Evolutionary conservation across 2,113 vertebrate genomes (phyloP).

Genomic region (Poeciliopsis retropinna): DNA sequence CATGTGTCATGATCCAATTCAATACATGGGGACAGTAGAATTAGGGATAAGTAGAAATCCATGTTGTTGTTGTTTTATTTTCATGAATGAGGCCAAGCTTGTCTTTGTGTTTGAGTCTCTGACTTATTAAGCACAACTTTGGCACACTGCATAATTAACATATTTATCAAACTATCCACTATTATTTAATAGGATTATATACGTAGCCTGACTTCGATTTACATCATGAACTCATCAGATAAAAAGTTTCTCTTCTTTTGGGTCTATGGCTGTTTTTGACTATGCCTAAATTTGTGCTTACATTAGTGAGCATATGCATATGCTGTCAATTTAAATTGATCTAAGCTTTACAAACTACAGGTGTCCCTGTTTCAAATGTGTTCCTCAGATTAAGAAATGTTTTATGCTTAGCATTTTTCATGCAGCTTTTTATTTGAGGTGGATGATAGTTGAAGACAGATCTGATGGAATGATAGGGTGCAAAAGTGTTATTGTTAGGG

Average conservation of each 20-base stretch:
- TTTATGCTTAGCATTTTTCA: not conserved
- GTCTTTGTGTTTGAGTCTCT: not conserved
- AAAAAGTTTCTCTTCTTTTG: not conserved
- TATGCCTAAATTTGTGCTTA: not conserved
- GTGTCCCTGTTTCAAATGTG: not conserved
- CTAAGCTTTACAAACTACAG: not conserved
- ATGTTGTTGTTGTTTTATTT: not conserved
- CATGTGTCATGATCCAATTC: too few relatives aligned
- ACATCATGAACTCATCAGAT: not conserved
- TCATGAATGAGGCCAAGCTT: not conserved
- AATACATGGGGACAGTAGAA: not conserved
- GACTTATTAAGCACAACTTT: not conserved
- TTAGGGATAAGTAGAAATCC: not conserved
- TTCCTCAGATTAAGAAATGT: not conserved
- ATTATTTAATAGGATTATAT: not conserved
- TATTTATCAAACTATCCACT: not conserved
- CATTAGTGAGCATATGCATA: conserved; percentile 1
- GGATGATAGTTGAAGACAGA: not conserved
- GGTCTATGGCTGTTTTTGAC: not conserved
- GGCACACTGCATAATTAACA: not conserved
- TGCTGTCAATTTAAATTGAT: not conserved
- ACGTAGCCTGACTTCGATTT: not conserved
- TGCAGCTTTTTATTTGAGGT: not conserved
- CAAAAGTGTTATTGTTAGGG: not conserved
- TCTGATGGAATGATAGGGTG: not conserved